Base-by-base conservation (phyloP, 2,797 vertebrate genomes). In the Sebastes jordani region DNA sequence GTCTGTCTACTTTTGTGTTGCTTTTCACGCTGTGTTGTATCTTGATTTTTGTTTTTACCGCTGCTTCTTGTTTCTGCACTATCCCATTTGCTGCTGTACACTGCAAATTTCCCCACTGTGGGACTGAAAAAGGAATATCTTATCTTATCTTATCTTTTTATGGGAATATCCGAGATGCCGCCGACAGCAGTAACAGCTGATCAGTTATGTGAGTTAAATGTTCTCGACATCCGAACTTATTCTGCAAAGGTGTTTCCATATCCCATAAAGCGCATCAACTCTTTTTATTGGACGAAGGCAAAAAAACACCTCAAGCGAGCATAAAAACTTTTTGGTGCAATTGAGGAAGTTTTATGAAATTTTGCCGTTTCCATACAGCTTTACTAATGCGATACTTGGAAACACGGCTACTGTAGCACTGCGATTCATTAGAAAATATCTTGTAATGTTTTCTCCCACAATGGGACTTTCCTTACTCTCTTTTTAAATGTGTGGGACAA, bases 1-100 rank as follows among this genome's bases (percentile, higher is more conserved):
- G 38, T 42, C 38, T 42, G 14, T 42, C 38, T 42, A 3, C 38
- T 42, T 42, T 42, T 42, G 2, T 42, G 0, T 42, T 16, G 1
- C 38, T 42, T 42, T 42, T 16, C 0, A 6, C 38, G 0, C 0
- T 42, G 38, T 42, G 38, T 42, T 42, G 0, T 42, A 42, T 42
- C 38, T 42, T 42, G 38, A 42, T 16, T 42, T 42, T 42, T 16
- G 14, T 42, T 42, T 42, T 42, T 46, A 18, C 38, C 7, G 38
- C 38, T 46, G 38, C 38, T 46, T 46, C 38, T 46, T 46, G 38
- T 38, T 38, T 42, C 1, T 42, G 38, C 38, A 16, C 6, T 46
- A 46, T 46, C 38, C 38, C 38, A 7, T 46, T 46, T 46, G 38
- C 38, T 46, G 38, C 38, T 46, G 38, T 18, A 0, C 38, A 18